phyloP scores from a whole-genome alignment of 2,797 vertebrate genomes.

The Lycodopsis pacificus region DNA sequence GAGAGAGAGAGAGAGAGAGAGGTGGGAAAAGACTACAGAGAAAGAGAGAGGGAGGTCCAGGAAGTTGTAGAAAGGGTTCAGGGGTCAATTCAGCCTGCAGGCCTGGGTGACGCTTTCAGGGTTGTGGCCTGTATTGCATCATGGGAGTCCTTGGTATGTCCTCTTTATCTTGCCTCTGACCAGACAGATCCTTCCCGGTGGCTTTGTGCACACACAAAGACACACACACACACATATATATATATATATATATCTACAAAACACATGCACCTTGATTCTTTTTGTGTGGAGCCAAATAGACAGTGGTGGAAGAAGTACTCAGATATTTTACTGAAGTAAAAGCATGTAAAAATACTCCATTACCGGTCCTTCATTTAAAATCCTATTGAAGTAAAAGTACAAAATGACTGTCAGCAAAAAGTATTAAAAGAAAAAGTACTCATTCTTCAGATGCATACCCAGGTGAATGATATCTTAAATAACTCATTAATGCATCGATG shows the following conservation, averaged over 20 bases:
- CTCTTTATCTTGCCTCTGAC: conserved; percentile 76
- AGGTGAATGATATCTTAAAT: neutral
- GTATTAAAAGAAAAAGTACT: neutral
- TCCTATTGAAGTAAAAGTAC: neutral
- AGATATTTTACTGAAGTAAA: neutral
- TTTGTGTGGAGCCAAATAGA: conserved; percentile 34
- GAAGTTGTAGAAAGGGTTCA: conserved; percentile 65
- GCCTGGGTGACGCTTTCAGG: conserved; percentile 62
- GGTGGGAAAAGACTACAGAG: conserved; percentile 47
- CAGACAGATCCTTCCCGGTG: conserved; percentile 68
- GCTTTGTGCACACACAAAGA: conserved; percentile 49
- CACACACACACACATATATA: conserved; percentile 20
- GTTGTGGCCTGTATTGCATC: conserved; percentile 70
- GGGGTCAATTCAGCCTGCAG: conserved; percentile 76
- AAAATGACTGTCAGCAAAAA: neutral
- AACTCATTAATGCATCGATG: neutral
- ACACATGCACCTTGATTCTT: conserved; percentile 56
- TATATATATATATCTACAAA: conserved; percentile 17
- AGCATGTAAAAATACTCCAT: neutral
- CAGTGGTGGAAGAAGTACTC: conserved; percentile 1
- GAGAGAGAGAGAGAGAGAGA: conserved; percentile 37
- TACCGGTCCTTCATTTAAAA: neutral
- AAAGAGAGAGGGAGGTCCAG: conserved; percentile 52
- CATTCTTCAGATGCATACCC: neutral
- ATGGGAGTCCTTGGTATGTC: conserved; percentile 78